phyloP scores from a whole-genome alignment of 2,113 vertebrate species.

The Pipra filicauda region DNA sequence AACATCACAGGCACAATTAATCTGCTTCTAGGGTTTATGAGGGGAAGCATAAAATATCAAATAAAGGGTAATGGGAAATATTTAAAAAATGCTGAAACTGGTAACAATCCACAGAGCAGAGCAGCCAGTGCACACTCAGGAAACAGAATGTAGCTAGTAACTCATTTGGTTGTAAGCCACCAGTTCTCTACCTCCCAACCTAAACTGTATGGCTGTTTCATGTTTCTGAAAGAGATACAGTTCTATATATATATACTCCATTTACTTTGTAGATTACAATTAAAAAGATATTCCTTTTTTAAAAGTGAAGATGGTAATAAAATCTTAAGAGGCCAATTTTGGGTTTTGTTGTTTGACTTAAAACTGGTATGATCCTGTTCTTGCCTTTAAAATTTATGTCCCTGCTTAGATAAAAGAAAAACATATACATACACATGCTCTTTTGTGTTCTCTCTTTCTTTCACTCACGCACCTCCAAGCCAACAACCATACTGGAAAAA shows the following conservation, averaged over 20 bases:
- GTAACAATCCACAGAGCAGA: constrained; percentile 69
- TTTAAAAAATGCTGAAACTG: constrained; percentile 76
- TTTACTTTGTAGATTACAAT: constrained; percentile 62
- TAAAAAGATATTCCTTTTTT: constrained; percentile 63
- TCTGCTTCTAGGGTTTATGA: constrained; percentile 82
- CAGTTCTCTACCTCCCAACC: constrained; percentile 68
- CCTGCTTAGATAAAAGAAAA: constrained; percentile 31
- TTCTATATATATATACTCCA: constrained; percentile 54
- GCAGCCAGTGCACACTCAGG: constrained; percentile 63
- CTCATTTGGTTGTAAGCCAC: constrained; percentile 70
- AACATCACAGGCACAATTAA: constrained; percentile 81
- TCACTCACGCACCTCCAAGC: not conserved
- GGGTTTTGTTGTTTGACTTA: constrained; percentile 35
- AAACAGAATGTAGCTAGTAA: constrained; percentile 68
- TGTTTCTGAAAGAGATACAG: constrained; percentile 58
- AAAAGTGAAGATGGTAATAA: constrained; percentile 60
- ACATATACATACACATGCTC: not conserved
- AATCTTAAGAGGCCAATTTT: constrained; percentile 60
- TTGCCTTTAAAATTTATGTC: constrained; percentile 45
- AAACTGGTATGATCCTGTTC: constrained; percentile 15
- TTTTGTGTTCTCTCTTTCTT: not conserved
- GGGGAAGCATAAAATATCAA: constrained; percentile 87
- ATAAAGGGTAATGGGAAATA: constrained; percentile 84
- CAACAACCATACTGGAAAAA: not conserved
- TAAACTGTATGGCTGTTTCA: constrained; percentile 71